phyloP scores from a whole-genome alignment of 2,888 invertebrate species.

The Camptogramma bilineatum region DNA sequence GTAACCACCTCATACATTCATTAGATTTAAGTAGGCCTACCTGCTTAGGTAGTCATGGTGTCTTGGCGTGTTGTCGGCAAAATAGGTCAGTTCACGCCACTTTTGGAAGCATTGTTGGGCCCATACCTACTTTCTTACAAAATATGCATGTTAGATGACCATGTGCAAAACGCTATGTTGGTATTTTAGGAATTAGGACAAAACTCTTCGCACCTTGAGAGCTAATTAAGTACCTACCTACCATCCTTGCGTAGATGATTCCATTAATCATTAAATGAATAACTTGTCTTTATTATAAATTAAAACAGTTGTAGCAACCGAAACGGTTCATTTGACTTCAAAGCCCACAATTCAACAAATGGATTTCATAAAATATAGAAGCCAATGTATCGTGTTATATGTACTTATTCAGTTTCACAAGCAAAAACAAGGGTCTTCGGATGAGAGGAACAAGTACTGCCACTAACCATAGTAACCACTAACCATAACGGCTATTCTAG shows the following conservation, averaged over 20 bases:
- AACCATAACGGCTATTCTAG: constrained; percentile 10
- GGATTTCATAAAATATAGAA: not conserved
- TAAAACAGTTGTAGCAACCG: not conserved
- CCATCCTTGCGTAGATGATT: no score
- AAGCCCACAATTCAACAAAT: not conserved
- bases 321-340: not conserved
- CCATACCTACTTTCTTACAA: not conserved
- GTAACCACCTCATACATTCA: constrained; percentile 3
- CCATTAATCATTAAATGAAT: no score
- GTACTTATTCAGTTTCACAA: constrained; percentile 29
- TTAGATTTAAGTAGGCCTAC: constrained; percentile 6
- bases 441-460: constrained; percentile 44
- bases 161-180: not conserved
- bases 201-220: no score
- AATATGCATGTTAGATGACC: not conserved
- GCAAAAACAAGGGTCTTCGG: constrained; percentile 48
- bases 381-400: constrained; percentile 38
- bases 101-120: no score
- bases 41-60: not conserved
- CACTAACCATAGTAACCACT: not conserved
- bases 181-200: no score
- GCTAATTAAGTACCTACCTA: no score
- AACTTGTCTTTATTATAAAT: not conserved
- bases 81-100: constrained; percentile 20
- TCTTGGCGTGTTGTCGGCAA: constrained; percentile 4